Evolutionary conservation across 2,113 vertebrate genomes (phyloP), one percentile per base, ranked within the genome.

Genomic region (Alaudala cheleensis): DNA sequence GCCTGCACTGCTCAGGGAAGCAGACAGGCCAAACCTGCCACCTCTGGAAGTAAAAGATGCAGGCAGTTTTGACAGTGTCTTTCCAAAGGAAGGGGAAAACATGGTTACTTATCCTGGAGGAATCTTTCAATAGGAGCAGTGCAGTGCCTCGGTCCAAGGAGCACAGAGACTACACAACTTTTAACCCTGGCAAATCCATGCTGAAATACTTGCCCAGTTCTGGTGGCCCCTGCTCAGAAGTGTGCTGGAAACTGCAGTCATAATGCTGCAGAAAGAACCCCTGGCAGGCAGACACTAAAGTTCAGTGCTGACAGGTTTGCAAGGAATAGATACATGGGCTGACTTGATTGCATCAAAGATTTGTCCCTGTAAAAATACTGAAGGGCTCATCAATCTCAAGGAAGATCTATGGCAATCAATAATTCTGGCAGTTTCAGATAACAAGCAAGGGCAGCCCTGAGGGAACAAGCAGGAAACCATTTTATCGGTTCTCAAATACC

Each of bases 361-460:
- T 44, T 60, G 82, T 37, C 70, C 86, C 86, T 65, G 70, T 34
- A 51, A 66, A 71, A 84, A 82, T 29, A 64, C 39, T 69, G 86
- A 84, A 85, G 85, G 71, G 58, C 88, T 88, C 89, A 77, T 90
- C 76, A 31, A 45, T 86, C 91, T 86, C 33, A 34, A 72, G 45
- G n/a, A 58, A 88, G 67, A 82, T 76, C 49, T 39, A 33, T 7
- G 14, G 51, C 58, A 57, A 93, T 80, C 96, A 69, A 72, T 88
- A 88, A 77, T 6, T 39, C 57, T 34, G 62, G 37, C 9, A 0
- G 58, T 70, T 44, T 77, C 70, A 24, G 77, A 50, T 6, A 50
- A 39, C 65, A 22, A 88, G 69, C 56, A 70, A 56, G 42, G 62
- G 37, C 71, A 80, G 58, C 0, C 0, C 61, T 51, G 58, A 71